Base-by-base conservation (phyloP, 2,113 vertebrate genomes). In the Atlantisia rogersi region DNA sequence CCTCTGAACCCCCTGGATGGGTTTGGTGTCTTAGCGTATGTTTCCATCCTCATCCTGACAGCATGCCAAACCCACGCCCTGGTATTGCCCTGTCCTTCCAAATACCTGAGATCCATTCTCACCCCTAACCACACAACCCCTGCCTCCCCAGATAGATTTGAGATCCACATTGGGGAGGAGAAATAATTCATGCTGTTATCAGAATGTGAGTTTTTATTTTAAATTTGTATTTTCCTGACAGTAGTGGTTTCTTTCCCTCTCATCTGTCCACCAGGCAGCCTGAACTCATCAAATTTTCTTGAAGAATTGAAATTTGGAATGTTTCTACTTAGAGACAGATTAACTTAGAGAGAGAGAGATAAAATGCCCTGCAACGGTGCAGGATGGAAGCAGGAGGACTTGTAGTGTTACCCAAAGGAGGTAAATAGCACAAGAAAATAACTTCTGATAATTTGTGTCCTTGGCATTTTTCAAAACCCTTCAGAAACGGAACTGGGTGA, bases 101-200 rank as follows among this genome's bases (percentile, higher is more conserved):
- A 52, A 65, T 5, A 15, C 15, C 53, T 73, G 39, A 26, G 28
- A 1, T 10, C 59, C 16, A 1, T 40, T 59, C 60, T 65, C 52
- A 70, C 16, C 32, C 9, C 3, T 16, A 39, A 20, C 21, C 46
- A 18, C 24, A 55, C 24, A 25, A 29, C 4, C 35, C 31, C 1
- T 10, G 12, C 13, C 22, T 85, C 56, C 19, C 2, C 1, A 2
- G n/a, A 22, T 10, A 26, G 4, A 17, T 21, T 18, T 68, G 35
- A 78, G 53, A 63, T n/a, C 28, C 21, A 19, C 0, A 0, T 11
- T 14, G 31, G 6, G 31, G 53, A 8, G 9, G 26, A 37, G 58
- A 81, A 53, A 35, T 0, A 46, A 52, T 13, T 32, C 19, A 14
- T 15, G 15, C 5, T 40, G 6, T 35, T 71, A 42, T 10, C 40